Evolutionary conservation across 2,113 vertebrate species (phyloP), one percentile per base, ranked within the genome.

Genomic region (Ameiurus melas): DNA sequence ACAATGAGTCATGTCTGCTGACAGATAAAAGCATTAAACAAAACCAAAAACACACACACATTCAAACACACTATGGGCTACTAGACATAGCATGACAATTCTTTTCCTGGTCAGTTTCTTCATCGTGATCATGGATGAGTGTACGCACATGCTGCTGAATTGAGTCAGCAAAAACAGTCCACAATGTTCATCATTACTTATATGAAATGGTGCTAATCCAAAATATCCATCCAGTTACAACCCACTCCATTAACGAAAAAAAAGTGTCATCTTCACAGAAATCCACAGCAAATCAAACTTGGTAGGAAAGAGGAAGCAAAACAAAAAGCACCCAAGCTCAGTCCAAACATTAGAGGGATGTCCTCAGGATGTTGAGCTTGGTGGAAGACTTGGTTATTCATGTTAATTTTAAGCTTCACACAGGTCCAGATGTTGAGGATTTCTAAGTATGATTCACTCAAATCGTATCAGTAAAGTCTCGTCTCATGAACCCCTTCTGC

Each of bases 401-500:
- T 47, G 82, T 66, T 78, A 27, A 78, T 78, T 78, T 78, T 51
- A 55, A 62, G 43, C 27, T 81, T 85, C 87, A 13, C 43, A 2
- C 78, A 57, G 79, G 64, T 82, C 86, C 78, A 68, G 47, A 60
- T 17, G 6, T 20, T 79, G 12, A 5, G 68, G 25, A 7, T 73
- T 83, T 83, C 47, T 25, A 5, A 64, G 30, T 0, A 58, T 68
- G n/a, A 84, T 19, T 8, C n/a, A 47, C 30, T 90, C 55, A 96
- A 57, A 94, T 77, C 71, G 85, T 86, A 27, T 95, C 95, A 2
- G 85, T 88, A 87, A 96, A 95, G 92, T 96, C 94, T 87, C 87
- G 89, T 84, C 90, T 92, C n/a, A 87, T 10, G 89, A 95, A 95
- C 88, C 95, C 95, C 94, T 95, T 96, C 95, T 96, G 94, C 64